These are phyloP conservation scores for Desmodus rotundus DNA, from an alignment of 2,113 vertebrate species.

Conservation along the genomic window DNA sequence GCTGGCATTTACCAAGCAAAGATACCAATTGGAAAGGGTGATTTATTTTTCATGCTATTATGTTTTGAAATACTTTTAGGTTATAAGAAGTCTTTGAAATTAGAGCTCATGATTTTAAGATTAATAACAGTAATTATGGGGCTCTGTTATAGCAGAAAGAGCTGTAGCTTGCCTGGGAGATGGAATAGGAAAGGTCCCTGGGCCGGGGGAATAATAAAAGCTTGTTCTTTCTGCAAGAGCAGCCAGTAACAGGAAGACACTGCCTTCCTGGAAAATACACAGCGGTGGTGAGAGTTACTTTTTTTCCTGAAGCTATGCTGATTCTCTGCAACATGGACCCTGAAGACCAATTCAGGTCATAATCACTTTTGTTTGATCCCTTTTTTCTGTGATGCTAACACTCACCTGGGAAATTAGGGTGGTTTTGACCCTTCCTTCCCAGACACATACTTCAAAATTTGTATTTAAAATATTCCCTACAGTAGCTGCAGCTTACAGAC, in stretches of 20 bases:
- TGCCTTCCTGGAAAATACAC: not conserved
- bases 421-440: constrained; percentile 14
- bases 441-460: not conserved
- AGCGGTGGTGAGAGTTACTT: not conserved
- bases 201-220: constrained; percentile 39
- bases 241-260: not conserved
- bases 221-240: constrained; percentile 32
- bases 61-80: constrained; percentile 48
- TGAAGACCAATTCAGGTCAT: not conserved
- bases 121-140: constrained; percentile 62
- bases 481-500: not conserved
- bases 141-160: not conserved
- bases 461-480: not conserved
- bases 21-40: not conserved
- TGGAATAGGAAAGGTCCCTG: not conserved
- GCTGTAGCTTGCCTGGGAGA: not conserved
- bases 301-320: not conserved
- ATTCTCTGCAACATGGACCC: not conserved
- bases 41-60: constrained; percentile 38
- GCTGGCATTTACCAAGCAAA: constrained; percentile 41
- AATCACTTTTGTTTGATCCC: constrained; percentile 28
- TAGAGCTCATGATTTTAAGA: constrained; percentile 51
- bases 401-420: constrained; percentile 43
- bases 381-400: not conserved
- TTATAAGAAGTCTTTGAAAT: constrained; percentile 51